phyloP scores from a whole-genome alignment of 2,888 invertebrate species.

The Masnerella sp. region DNA sequence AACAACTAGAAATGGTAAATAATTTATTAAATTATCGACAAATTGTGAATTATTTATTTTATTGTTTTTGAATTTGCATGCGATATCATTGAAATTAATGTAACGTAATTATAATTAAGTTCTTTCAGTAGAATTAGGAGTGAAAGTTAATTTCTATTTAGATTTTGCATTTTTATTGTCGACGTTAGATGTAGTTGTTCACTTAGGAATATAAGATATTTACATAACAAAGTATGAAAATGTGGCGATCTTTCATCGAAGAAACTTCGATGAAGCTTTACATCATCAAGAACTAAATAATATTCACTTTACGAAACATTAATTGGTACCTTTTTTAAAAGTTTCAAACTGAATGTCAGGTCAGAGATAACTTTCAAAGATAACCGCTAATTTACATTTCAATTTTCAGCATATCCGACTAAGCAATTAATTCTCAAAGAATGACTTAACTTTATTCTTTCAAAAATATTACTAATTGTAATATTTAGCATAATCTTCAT shows the following conservation, averaged over 20 bases:
- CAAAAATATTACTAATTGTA: no score
- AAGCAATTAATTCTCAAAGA: no score
- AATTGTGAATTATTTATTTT: background rate
- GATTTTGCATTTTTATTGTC: constrained; percentile 3
- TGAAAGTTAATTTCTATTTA: background rate
- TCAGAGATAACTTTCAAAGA: constrained; percentile 6
- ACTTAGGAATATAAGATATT: constrained; percentile 16
- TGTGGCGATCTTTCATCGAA: constrained; percentile 4
- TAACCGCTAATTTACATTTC: constrained; percentile 30
- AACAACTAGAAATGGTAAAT: no score
- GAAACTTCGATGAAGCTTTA: constrained; percentile 13
- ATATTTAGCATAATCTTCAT: no score
- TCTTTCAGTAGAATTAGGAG: no score
- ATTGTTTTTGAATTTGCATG: no score
- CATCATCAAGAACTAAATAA: constrained; percentile 31
- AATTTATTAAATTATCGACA: constrained; percentile 28
- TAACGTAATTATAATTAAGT: no score
- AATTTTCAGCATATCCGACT: constrained; percentile 28
- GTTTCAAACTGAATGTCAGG: constrained; percentile 10
- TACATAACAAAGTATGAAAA: constrained; percentile 44
- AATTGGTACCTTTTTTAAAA: constrained; percentile 29
- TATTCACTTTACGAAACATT: constrained; percentile 34
- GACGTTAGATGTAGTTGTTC: background rate
- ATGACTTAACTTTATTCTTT: no score
- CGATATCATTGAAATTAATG: no score